Evolutionary conservation across 2,888 invertebrate species (phyloP).

Genomic region (Netelia inedita): DNA sequence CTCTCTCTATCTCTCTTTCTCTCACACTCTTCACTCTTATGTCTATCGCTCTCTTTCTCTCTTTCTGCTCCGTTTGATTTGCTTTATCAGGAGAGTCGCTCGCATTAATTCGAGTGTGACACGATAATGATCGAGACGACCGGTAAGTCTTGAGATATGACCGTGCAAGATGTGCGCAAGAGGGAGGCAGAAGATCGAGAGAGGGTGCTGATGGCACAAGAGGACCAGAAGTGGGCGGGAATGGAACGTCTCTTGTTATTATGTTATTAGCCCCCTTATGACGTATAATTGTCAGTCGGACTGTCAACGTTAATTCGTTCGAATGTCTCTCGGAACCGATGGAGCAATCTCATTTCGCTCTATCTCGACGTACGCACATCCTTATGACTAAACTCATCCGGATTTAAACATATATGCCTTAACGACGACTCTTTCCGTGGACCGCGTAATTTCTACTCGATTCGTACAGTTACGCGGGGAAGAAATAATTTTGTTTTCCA

Average conservation of each 20-base stretch:
- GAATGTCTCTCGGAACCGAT: conserved; percentile 69
- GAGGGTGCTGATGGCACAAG: conserved; percentile 48
- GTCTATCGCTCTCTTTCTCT: conserved; percentile 16
- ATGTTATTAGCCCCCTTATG: conserved; percentile 70
- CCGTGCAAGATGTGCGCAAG: conserved; percentile 22
- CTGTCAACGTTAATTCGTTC: conserved; percentile 75
- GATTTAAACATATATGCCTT: too few species aligned
- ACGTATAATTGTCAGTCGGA: conserved; percentile 78
- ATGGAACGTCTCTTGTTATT: conserved; percentile 26
- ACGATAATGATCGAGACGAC: conserved; percentile 63
- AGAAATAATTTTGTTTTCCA: too few species aligned
- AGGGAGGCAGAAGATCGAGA: conserved; percentile 37
- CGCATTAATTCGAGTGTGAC: conserved; percentile 65
- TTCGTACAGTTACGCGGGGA: not conserved
- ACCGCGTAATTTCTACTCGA: not conserved
- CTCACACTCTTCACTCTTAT: conserved; percentile 13
- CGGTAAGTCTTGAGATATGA: conserved; percentile 12
- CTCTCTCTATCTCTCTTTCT: conserved; percentile 27
- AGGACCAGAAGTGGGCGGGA: conserved; percentile 33
- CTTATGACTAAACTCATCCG: too few species aligned
- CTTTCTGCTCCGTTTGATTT: conserved; percentile 1
- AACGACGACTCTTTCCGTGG: not conserved
- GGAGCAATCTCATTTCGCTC: conserved; percentile 34
- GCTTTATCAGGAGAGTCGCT: conserved; percentile 34
- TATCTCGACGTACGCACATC: not conserved